Base-by-base conservation (phyloP, 1,140 invertebrate genomes). In the Lepidurus apus region DNA sequence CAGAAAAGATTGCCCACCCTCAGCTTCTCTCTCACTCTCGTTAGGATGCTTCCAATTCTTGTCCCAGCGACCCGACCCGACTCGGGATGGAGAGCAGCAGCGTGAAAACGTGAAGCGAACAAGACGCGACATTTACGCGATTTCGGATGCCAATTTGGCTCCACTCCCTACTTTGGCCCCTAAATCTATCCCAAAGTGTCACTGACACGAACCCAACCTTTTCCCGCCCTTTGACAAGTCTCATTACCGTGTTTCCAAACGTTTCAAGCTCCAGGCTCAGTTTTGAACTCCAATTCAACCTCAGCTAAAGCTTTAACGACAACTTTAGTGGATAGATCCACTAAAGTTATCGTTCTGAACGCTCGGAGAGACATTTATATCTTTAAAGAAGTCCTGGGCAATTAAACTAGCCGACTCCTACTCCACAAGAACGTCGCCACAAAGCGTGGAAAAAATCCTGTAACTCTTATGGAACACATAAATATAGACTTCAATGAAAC, bases 51-150 rank as follows among this genome's bases (percentile, higher is more conserved):
- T 65, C 53, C 17, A 65, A 65, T 7, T 65, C 53, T 65, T 65
- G 13, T 65, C 47, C 47, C 47, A 65, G 47, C 47, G 47, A 65
- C 21, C n/a, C 53, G 34, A 34, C 34, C 34, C 34, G 34, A 34
- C 34, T 34, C 4, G 53, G 53, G 10, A 21, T 21, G 53, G 53
- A 65, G 17, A 65, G 53, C 17, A 65, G 53, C n/a, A 65, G 53
- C 53, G 53, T 65, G 53, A 65, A 65, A 65, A 65, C 53, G 34
- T 65, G 53, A n/a, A 65, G 53, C 53, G 53, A n/a, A 65, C 53
- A n/a, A 65, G 9, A 13, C 17, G 53, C 8, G 53, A 65, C 53
- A 65, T 65, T 65, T 65, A 7, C 7, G 53, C 53, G 53, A 65
- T 65, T 65, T 65, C 13, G 53, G 8, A 65, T 65, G 53, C 53